phyloP scores from a whole-genome alignment of 1,140 invertebrate genomes.

The Euwallacea fornicatus region DNA sequence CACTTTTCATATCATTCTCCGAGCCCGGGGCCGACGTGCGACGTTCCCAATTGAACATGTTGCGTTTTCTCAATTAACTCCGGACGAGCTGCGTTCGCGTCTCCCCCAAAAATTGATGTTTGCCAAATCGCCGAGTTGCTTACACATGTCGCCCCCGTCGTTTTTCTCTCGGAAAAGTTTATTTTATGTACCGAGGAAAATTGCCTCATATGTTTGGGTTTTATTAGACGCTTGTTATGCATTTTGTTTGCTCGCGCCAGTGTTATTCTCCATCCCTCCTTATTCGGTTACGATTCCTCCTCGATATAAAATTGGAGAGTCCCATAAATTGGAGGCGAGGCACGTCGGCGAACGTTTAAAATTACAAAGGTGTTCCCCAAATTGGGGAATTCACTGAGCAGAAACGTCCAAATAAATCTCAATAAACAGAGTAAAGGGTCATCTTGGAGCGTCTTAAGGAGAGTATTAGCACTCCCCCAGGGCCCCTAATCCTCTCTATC shows the following conservation, averaged over 20 bases:
- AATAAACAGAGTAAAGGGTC: conserved; percentile 46
- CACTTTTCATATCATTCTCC: conserved; percentile 8
- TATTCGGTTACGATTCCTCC: neutral
- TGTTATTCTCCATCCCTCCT: neutral
- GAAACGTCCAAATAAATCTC: conserved; percentile 44
- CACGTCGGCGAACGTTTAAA: conserved; percentile 32
- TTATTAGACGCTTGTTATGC: neutral
- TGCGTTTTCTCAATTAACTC: neutral
- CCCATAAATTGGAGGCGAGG: conserved; percentile 23
- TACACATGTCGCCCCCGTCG: conserved; percentile 1
- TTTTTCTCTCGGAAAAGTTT: conserved; percentile 4
- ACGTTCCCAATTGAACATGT: neutral
- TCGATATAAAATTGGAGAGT: conserved; percentile 7
- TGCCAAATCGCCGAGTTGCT: conserved; percentile 2
- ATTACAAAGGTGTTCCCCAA: conserved; percentile 32
- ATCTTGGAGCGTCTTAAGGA: conserved; percentile 46
- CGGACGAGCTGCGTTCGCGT: neutral
- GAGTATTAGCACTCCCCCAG: conserved; percentile 44
- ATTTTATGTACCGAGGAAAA: conserved; percentile 11
- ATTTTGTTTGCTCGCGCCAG: neutral
- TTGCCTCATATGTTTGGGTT: conserved; percentile 1
- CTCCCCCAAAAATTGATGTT: conserved; percentile 11
- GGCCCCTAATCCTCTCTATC: conserved; percentile 48
- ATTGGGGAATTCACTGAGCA: conserved; percentile 40
- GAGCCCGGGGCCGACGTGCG: neutral